A percentile compares a stretch with the other conserved stretches of the same genome.
Evolutionary conservation across 2,113 vertebrate genomes (phyloP).

Genomic region (Upupa epops): DNA sequence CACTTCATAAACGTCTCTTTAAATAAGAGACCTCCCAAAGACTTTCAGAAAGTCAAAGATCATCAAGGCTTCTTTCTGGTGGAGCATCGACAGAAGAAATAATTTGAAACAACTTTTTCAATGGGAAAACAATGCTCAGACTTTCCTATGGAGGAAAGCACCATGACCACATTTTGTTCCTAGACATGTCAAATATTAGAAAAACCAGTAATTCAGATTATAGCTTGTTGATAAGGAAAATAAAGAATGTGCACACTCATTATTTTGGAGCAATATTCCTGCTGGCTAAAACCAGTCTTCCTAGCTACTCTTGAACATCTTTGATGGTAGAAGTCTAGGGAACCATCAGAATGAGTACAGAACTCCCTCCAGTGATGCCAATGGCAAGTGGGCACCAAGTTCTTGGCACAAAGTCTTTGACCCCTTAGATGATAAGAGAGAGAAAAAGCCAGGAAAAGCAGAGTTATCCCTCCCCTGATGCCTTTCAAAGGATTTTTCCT

Average conservation of each 20-base stretch:
- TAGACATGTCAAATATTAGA: background rate
- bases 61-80: background rate
- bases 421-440: background rate
- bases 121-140: background rate
- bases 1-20: background rate
- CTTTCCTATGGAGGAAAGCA: background rate
- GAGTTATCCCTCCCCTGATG: background rate
- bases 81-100: background rate
- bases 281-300: background rate
- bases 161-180: background rate
- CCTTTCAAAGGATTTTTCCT: background rate
- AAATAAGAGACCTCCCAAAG: background rate
- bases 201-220: background rate
- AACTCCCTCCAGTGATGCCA: background rate
- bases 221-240: too few relatives aligned
- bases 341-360: background rate
- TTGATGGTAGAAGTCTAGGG: background rate
- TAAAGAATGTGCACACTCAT: accelerated
- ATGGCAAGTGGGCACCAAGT: accelerated
- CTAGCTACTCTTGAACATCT: background rate
- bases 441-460: background rate
- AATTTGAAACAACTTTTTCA: background rate
- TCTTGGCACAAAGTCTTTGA: background rate
- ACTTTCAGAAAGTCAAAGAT: background rate
- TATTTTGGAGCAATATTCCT: background rate